Conservation (phyloP, 2,888 invertebrate species). For the Allolobophora icterica region DNA sequence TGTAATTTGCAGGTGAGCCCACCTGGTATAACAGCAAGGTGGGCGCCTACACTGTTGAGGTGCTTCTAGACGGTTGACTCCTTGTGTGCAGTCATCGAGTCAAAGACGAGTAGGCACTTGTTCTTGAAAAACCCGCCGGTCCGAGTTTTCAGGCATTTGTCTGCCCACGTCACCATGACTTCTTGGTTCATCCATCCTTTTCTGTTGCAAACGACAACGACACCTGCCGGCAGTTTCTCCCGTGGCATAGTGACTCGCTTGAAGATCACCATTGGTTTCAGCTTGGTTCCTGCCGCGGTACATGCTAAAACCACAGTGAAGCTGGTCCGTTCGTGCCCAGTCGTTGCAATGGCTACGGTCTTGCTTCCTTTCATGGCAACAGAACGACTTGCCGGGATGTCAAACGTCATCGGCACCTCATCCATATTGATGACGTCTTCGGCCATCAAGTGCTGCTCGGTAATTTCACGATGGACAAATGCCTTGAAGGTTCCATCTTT, state of each 20-base stretch:
- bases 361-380: slow-evolving; percentile 41
- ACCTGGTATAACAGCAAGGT: slow-evolving; percentile 6
- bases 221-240: slow-evolving; percentile 36
- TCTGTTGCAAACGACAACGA: slow-evolving; percentile 19
- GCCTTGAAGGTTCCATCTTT: neutral
- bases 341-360: slow-evolving; percentile 40
- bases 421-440: slow-evolving; percentile 41
- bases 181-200: slow-evolving; percentile 38
- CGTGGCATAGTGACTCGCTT: slow-evolving; percentile 45
- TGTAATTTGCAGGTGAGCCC: neutral
- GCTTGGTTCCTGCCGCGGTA: slow-evolving; percentile 46
- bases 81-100: neutral
- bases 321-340: slow-evolving; percentile 44
- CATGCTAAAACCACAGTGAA: slow-evolving; percentile 49
- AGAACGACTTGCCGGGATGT: slow-evolving; percentile 44
- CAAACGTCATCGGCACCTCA: slow-evolving; percentile 35
- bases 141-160: slow-evolving; percentile 3
- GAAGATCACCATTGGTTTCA: slow-evolving; percentile 47
- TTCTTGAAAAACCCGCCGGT: neutral
- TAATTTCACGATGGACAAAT: slow-evolving; percentile 8
- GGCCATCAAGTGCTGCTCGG: neutral
- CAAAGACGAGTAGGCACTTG: neutral
- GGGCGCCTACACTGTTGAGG: neutral
- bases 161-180: slow-evolving; percentile 18
- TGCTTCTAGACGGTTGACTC: neutral